phyloP scores from a whole-genome alignment of 2,113 vertebrate genomes.

The Zosterops hypoxanthus region DNA sequence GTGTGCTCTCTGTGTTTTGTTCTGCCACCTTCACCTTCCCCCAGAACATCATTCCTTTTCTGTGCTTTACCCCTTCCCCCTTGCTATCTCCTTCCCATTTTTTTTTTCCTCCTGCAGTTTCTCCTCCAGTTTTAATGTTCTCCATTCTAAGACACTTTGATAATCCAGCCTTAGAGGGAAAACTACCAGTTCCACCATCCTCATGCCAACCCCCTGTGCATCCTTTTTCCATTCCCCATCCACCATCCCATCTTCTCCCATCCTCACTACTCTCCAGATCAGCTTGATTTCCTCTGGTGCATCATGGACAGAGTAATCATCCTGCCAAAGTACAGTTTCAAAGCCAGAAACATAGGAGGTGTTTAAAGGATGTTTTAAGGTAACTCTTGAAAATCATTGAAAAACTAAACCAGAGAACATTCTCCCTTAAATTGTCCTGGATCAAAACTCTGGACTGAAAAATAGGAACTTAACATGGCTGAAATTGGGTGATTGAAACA shows the following conservation, averaged over 20 bases:
- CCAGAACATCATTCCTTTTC: not conserved
- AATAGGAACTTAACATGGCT: accelerated
- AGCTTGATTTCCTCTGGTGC: not conserved
- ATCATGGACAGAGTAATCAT: not conserved
- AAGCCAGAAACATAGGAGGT: not conserved
- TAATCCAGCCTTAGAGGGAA: not conserved
- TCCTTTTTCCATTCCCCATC: not conserved
- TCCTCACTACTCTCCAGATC: not conserved
- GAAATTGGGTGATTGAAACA: not conserved
- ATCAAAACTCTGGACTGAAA: not conserved
- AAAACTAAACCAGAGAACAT: not conserved
- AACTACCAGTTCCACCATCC: not conserved
- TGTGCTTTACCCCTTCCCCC: not conserved
- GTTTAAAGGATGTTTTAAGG: not conserved
- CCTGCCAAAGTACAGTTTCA: not conserved
- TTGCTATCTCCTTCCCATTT: not conserved
- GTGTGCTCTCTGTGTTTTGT: not conserved
- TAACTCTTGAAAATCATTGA: not conserved
- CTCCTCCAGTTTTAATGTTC: not conserved
- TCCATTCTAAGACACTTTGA: not conserved
- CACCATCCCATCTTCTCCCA: not conserved
- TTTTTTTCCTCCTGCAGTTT: not conserved
- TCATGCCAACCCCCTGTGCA: not conserved
- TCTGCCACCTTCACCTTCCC: not conserved
- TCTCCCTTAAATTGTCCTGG: not conserved